Percentiles rank a stretch among this genome's conserved stretches.
These are phyloP conservation scores for Calliopum simillimum DNA, from an alignment of 2,888 invertebrate genomes.

Conservation along the genomic window DNA sequence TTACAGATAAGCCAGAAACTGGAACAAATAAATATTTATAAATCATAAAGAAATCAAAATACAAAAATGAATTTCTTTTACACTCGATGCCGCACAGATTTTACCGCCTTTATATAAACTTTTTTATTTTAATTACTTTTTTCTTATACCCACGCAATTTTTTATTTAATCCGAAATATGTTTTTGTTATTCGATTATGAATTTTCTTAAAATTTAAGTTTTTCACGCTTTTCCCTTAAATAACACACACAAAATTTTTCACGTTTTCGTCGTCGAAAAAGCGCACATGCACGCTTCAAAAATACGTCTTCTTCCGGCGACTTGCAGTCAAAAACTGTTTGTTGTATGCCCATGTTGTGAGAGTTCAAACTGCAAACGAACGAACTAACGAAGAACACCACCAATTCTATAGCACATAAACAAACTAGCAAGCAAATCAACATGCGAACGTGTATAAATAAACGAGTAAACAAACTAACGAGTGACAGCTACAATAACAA, in stretches of 20 bases:
- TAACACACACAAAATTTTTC: constrained; percentile 36
- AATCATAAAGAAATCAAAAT: background rate
- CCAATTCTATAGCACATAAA: no score
- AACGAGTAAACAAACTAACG: constrained; percentile 12
- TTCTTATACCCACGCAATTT: no score
- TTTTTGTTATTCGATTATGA: background rate
- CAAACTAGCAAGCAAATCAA: constrained; percentile 9
- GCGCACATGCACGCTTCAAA: constrained; percentile 29
- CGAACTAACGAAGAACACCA: background rate
- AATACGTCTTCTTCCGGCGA: constrained; percentile 50
- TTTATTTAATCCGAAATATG: background rate
- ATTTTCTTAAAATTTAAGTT: constrained; percentile 15
- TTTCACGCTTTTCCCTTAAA: constrained; percentile 41
- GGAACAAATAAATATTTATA: constrained; percentile 8
- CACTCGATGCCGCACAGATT: background rate
- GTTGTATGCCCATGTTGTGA: constrained; percentile 45
- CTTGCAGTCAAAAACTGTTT: constrained; percentile 55
- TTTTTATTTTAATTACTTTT: background rate
- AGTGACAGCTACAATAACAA: background rate
- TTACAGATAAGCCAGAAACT: constrained; percentile 27
- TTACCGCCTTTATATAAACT: background rate
- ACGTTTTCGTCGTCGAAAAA: constrained; percentile 34
- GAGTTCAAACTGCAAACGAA: constrained; percentile 28
- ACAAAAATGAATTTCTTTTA: constrained; percentile 2
- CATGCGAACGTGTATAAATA: background rate